These are phyloP conservation scores for Chelonus formosanus DNA, from an alignment of 2,888 invertebrate species.

Conservation along the genomic window DNA sequence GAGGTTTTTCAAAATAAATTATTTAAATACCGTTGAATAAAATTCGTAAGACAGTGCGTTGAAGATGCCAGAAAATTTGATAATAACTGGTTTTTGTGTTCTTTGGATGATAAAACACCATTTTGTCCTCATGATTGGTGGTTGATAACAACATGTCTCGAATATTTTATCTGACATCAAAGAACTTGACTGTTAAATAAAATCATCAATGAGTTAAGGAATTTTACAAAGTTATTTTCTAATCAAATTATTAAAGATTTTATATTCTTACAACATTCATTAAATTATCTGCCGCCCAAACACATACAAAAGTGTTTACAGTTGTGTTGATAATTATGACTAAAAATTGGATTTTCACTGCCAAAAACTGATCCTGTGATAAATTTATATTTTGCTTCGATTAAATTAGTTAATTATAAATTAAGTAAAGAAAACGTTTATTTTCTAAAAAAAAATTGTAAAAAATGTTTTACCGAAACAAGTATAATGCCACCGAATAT, in stretches of 20 bases:
- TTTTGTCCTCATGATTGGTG: conserved; percentile 22
- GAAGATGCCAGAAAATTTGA: conserved; percentile 39
- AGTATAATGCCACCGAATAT: conserved; percentile 43
- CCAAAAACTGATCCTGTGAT: conserved; percentile 32
- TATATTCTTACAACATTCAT: conserved; percentile 35
- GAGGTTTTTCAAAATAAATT: no score
- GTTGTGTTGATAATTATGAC: conserved; percentile 18
- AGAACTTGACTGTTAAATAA: neutral
- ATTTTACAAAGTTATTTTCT: neutral
- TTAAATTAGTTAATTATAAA: no score
- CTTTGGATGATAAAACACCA: conserved; percentile 24
- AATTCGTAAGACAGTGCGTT: conserved; percentile 40
- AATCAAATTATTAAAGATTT: neutral
- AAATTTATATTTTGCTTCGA: no score
- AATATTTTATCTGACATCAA: conserved; percentile 6
- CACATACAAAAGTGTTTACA: conserved; percentile 35
- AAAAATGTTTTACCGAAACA: conserved; percentile 25
- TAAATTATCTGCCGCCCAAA: conserved; percentile 39
- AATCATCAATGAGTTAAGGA: neutral
- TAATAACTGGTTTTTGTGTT: conserved; percentile 38
- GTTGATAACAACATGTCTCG: conserved; percentile 19
- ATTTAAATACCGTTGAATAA: conserved; percentile 38
- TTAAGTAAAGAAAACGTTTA: no score
- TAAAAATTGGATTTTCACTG: conserved; percentile 31
- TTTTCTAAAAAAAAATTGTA: neutral